Percentiles rank a stretch among this genome's conserved stretches.
Evolutionary conservation across 2,888 invertebrate genomes (phyloP).

Genomic region (Hydrotaea diabolus): DNA sequence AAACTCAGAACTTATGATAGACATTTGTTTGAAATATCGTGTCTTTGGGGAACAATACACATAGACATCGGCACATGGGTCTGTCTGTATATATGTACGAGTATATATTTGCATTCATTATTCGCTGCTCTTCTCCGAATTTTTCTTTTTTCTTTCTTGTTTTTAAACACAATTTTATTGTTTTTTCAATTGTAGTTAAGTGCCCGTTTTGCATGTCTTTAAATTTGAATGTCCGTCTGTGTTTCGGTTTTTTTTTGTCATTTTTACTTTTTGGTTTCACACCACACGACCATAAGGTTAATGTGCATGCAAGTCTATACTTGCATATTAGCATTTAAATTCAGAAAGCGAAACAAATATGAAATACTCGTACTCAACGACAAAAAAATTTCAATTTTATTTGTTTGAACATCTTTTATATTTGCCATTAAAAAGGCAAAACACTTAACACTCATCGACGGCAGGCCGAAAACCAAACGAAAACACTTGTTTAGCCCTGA

Average conservation of each 20-base stretch:
- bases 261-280: background rate
- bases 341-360: background rate
- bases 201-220: slow-evolving; percentile 13
- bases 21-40: slow-evolving; percentile 30
- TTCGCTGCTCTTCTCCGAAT: background rate
- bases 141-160: background rate
- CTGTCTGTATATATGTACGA: too few species aligned
- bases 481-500: background rate
- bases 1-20: slow-evolving; percentile 35
- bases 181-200: slow-evolving; percentile 38
- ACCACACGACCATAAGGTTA: slow-evolving; percentile 1
- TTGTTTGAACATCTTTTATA: background rate
- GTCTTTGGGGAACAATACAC: background rate
- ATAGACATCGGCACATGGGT: too few species aligned
- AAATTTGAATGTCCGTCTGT: background rate
- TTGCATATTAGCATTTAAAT: background rate
- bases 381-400: background rate
- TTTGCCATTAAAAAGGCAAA: background rate
- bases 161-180: slow-evolving; percentile 17
- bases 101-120: background rate
- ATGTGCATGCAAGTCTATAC: slow-evolving; percentile 9
- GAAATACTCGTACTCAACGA: background rate
- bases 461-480: background rate
- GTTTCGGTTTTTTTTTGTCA: background rate
- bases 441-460: background rate